Evolutionary conservation across 1,140 invertebrate species (phyloP), one percentile per base, ranked within the genome.

Genomic region (Thaumetopoea pityocampa): DNA sequence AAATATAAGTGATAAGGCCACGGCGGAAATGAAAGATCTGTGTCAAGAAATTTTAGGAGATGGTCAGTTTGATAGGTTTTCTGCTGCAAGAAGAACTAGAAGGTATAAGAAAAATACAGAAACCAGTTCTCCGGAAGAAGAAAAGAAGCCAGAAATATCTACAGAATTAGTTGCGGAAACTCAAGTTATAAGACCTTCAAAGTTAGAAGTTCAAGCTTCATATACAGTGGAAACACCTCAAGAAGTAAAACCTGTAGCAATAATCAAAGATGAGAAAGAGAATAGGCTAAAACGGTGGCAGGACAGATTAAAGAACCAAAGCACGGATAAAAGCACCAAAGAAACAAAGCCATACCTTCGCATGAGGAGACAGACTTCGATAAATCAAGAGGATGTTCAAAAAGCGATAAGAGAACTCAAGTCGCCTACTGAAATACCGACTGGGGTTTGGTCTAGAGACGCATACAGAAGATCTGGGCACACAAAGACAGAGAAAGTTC

Each of bases 41-140:
- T 84, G 86, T 24, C 79, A 85, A 42, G 86, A 89, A 53, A 81
- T 82, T 19, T 72, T 90, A n/a, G 89, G 89, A 1, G 87, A 89
- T 74, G 93, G 92, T 2, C 92, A 94, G 54, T 97, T 97, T 50
- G 94, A 96, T 69, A 84, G 94, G 41, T 94, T 93, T 67, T 93
- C 94, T 3, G 89, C 92, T 0, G 89, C 93, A 0, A 87, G 95
- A 45, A 88, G 94, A 56, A 96, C 94, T 0, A 87, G 94, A 37
- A 87, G 94, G 20, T 94, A 94, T 52, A 94, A 94, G 51, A 90
- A 93, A 35, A 89, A 80, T 8, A 89, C 90, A 16, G 92, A 93
- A 50, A 71, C 85, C 3, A 85, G 85, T 47, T 86, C 86, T 10
- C 85, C 86, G 5, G 88, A 88, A 40, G 89, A 90, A 53, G 88